phyloP scores from a whole-genome alignment of 2,797 vertebrate species.

The Notolabrus celidotus region DNA sequence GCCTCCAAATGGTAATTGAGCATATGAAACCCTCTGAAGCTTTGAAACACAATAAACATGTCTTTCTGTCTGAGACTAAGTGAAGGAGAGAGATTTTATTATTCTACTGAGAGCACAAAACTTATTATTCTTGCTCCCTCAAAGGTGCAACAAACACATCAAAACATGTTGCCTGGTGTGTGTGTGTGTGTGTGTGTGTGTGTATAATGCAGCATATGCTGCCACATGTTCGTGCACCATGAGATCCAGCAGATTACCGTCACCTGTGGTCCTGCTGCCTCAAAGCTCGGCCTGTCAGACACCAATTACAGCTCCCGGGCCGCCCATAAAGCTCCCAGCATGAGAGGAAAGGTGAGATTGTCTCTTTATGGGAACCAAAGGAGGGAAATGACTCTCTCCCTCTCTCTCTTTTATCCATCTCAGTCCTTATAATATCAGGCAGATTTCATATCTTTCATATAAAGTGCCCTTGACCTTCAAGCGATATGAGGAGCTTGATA shows the following conservation, averaged over 20 bases:
- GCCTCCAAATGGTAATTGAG: slow-evolving; percentile 11
- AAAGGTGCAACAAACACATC: slow-evolving; percentile 56
- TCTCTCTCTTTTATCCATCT: slow-evolving; percentile 40
- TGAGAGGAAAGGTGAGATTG: slow-evolving; percentile 51
- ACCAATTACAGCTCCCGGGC: slow-evolving; percentile 60
- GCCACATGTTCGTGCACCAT: slow-evolving; percentile 23
- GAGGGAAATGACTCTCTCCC: slow-evolving; percentile 34
- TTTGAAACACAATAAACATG: slow-evolving; percentile 12
- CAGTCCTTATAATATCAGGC: slow-evolving; percentile 56
- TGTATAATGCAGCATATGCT: background rate
- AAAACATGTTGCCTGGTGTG: slow-evolving; percentile 28
- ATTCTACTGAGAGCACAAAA: slow-evolving; percentile 55
- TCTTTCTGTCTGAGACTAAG: slow-evolving; percentile 24
- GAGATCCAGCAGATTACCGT: slow-evolving; percentile 56
- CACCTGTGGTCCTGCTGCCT: slow-evolving; percentile 54
- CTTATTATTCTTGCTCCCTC: slow-evolving; percentile 57
- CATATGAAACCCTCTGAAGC: background rate
- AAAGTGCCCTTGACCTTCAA: slow-evolving; percentile 72
- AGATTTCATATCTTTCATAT: slow-evolving; percentile 67
- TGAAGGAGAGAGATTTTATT: slow-evolving; percentile 27
- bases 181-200: slow-evolving; percentile 22
- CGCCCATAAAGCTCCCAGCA: slow-evolving; percentile 60
- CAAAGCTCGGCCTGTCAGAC: slow-evolving; percentile 38
- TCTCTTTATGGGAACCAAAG: slow-evolving; percentile 56
- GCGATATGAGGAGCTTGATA: slow-evolving; percentile 54